Evolutionary conservation across 2,113 vertebrate genomes (phyloP).

Genomic region (Gracilinanus agilis): DNA sequence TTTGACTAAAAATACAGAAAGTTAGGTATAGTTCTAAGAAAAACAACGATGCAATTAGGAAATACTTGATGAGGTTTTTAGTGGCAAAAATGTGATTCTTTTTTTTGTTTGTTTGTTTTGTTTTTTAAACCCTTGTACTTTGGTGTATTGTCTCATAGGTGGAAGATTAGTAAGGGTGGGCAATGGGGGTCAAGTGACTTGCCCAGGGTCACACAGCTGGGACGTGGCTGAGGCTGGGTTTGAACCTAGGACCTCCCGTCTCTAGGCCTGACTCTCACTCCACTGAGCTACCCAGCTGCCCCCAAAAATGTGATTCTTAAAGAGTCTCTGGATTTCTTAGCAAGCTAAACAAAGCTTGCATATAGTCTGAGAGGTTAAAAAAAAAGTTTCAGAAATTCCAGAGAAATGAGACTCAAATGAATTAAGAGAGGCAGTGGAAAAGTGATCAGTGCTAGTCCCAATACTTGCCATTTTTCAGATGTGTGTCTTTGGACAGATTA

Average conservation of each 20-base stretch:
- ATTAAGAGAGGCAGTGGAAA: not conserved
- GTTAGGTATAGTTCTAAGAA: not conserved
- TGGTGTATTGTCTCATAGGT: too few species aligned
- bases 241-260: too few species aligned
- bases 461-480: not conserved
- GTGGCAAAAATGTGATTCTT: too few species aligned
- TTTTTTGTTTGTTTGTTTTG: too few species aligned
- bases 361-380: conserved; percentile 37
- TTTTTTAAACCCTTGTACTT: too few species aligned
- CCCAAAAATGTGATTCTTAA: too few species aligned
- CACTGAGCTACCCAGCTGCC: too few species aligned
- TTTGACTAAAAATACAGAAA: conserved; percentile 32
- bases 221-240: too few species aligned
- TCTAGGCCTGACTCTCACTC: too few species aligned
- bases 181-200: too few species aligned
- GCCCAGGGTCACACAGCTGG: too few species aligned
- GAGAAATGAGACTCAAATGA: not conserved
- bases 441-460: not conserved
- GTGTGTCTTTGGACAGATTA: not conserved
- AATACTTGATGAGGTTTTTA: not conserved
- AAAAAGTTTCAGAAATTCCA: conserved; percentile 39
- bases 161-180: too few species aligned
- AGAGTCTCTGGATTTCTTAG: conserved; percentile 24
- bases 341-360: conserved; percentile 25
- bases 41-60: conserved; percentile 28